These are phyloP conservation scores for Bradypodion ventrale DNA, from an alignment of 2,797 vertebrate species.

Conservation along the genomic window DNA sequence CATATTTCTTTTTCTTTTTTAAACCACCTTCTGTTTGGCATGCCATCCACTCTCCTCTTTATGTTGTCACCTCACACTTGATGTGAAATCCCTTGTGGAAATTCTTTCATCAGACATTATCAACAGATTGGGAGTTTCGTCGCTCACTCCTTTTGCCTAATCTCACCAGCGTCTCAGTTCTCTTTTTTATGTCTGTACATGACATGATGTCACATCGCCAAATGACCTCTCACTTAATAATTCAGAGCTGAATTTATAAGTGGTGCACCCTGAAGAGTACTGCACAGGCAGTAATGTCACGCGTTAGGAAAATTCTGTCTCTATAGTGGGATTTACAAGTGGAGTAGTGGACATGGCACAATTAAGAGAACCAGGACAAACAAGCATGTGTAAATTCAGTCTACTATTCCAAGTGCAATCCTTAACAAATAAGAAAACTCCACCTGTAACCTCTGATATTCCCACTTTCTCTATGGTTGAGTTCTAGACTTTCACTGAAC, in stretches of 20 bases:
- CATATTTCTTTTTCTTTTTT: not conserved
- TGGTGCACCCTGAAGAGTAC: not conserved
- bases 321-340: no score
- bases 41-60: not conserved
- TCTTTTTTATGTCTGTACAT: not conserved
- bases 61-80: not conserved
- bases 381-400: not conserved
- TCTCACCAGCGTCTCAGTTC: not conserved
- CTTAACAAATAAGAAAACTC: not conserved
- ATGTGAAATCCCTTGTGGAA: not conserved
- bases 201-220: not conserved
- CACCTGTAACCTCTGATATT: not conserved
- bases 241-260: not conserved
- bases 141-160: not conserved
- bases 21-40: not conserved
- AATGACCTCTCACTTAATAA: constrained; percentile 5
- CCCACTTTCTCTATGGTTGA: no score
- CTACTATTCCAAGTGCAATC: not conserved
- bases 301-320: not conserved
- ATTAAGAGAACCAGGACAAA: not conserved
- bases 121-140: not conserved
- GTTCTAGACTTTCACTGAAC: not conserved
- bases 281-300: not conserved
- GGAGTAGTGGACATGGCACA: not conserved
- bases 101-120: not conserved